A percentile compares a stretch with the other conserved stretches of the same genome.
Evolutionary conservation across 2,113 vertebrate species (phyloP).

Genomic region (Sinocyclocheilus maitianheensis): DNA sequence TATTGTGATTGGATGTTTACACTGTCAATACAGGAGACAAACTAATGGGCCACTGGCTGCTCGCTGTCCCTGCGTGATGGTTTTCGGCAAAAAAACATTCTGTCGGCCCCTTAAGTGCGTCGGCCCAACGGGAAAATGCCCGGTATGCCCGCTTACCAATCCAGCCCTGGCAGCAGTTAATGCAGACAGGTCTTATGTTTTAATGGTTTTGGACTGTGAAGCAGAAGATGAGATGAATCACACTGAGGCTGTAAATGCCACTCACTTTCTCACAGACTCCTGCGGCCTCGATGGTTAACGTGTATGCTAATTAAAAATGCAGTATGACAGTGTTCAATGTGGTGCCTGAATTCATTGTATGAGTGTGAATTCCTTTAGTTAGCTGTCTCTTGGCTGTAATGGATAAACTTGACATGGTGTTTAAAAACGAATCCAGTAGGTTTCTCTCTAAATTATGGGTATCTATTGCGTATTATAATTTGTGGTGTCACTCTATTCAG

Average conservation of each 20-base stretch:
- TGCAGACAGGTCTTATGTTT: constrained; percentile 23
- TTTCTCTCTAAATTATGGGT: constrained; percentile 9
- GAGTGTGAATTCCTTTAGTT: neutral
- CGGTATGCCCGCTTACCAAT: too few relatives aligned
- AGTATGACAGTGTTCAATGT: neutral
- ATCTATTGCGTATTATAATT: neutral
- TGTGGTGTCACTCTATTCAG: constrained; percentile 17
- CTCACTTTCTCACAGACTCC: neutral
- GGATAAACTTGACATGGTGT: constrained; percentile 12
- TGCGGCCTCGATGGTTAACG: neutral
- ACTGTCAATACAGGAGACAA: too few relatives aligned
- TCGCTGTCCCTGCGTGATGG: too few relatives aligned
- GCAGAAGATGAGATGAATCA: constrained; percentile 21
- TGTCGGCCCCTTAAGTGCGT: too few relatives aligned
- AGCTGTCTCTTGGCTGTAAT: neutral
- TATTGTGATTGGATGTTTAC: too few relatives aligned
- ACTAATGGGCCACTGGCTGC: too few relatives aligned
- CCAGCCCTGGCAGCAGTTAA: neutral
- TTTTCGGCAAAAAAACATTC: too few relatives aligned
- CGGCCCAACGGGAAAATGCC: too few relatives aligned
- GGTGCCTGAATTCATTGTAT: neutral
- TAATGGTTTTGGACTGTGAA: constrained; percentile 19
- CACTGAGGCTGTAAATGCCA: neutral
- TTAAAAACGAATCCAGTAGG: neutral
- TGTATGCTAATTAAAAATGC: constrained; percentile 23